Conservation (phyloP, 2,113 vertebrate genomes). For the Pogona vitticeps region DNA sequence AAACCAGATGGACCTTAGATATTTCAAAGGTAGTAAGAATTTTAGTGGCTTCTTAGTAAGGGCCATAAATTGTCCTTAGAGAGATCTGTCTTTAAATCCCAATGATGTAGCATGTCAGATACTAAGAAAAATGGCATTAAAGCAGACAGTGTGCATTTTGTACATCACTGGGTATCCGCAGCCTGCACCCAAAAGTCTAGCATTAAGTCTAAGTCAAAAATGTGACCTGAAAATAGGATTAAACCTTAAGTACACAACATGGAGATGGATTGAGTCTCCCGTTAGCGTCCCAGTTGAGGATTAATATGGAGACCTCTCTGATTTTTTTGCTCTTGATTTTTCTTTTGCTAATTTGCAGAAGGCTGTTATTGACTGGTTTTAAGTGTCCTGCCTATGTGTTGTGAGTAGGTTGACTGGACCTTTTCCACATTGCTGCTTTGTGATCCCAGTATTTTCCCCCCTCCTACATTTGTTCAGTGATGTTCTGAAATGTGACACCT, state of each 20-base stretch:
- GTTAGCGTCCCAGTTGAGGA: not conserved
- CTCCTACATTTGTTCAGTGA: not conserved
- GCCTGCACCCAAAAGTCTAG: not conserved
- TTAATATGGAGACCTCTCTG: fast-evolving
- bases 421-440: not conserved
- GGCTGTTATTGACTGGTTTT: not conserved
- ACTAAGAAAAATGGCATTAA: not conserved
- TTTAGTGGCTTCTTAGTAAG: not conserved
- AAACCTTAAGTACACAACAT: not conserved
- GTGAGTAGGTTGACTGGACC: not conserved
- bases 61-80: not conserved
- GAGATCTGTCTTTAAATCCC: not conserved
- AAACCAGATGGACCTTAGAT: too few relatives aligned
- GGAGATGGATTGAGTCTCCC: not conserved
- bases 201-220: not conserved
- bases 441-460: fast-evolving
- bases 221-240: not conserved
- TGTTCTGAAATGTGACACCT: not conserved
- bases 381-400: fast-evolving
- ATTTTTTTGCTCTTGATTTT: not conserved
- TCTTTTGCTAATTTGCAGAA: fast-evolving
- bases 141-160: too few relatives aligned
- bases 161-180: not conserved
- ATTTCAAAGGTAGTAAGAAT: not conserved
- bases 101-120: not conserved